phyloP scores from a whole-genome alignment of 2,888 invertebrate genomes.

The Epistrophe eligans region DNA sequence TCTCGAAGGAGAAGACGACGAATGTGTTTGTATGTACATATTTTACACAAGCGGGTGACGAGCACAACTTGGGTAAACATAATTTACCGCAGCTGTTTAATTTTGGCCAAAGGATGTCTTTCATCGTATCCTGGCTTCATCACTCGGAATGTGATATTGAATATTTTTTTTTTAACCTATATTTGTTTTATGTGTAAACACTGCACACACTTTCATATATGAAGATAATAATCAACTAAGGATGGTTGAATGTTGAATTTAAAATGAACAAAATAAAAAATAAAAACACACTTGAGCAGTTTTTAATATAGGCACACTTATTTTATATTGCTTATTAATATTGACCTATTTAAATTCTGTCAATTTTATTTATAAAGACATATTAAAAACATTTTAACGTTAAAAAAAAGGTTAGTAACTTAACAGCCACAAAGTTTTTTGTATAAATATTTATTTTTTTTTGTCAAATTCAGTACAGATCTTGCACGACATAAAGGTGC shows the following conservation, averaged over 20 bases:
- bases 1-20: background rate
- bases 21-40: background rate
- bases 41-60: background rate
- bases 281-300: background rate
- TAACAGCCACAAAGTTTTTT: no score
- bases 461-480: no score
- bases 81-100: conserved; percentile 70
- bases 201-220: background rate
- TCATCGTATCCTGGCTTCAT: conserved; percentile 1
- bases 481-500: no score
- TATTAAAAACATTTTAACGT: no score
- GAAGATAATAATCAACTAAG: background rate
- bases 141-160: conserved; percentile 18
- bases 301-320: background rate
- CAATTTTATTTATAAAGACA: no score
- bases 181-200: background rate
- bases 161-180: conserved; percentile 5
- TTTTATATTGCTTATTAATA: no score
- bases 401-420: no score
- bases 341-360: no score
- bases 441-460: no score
- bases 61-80: conserved; percentile 64
- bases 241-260: background rate
- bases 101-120: conserved; percentile 47
- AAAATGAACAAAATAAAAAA: background rate